Evolutionary conservation across 2,113 vertebrate genomes (phyloP).

Genomic region (Megaceryle maxima): DNA sequence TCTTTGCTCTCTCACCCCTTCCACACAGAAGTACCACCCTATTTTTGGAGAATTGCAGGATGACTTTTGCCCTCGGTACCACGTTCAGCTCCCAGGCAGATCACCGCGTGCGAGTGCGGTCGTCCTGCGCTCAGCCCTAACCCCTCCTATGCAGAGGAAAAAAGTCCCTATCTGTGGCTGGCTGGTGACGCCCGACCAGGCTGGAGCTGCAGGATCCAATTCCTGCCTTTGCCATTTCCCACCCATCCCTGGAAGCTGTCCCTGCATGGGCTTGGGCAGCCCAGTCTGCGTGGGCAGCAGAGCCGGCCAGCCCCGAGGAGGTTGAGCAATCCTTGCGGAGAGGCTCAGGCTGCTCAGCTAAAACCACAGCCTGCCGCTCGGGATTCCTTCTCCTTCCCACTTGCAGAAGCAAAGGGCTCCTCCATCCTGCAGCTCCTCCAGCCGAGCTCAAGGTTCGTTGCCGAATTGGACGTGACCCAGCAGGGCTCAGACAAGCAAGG

Average conservation of each 20-base stretch:
- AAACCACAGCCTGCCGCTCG: neutral
- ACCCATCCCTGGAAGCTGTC: neutral
- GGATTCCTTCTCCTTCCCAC: neutral
- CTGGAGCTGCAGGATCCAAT: neutral
- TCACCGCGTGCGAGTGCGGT: fast-evolving
- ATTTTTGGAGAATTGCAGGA: neutral
- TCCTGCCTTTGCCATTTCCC: neutral
- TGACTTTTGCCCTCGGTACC: neutral
- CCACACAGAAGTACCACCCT: neutral
- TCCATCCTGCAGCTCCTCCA: neutral
- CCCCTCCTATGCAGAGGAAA: neutral
- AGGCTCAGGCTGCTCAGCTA: neutral
- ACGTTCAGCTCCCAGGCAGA: neutral
- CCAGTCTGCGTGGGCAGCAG: neutral
- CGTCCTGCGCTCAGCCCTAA: neutral
- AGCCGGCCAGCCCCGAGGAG: neutral
- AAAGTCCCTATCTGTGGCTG: neutral
- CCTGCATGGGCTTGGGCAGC: neutral
- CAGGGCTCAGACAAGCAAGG: neutral
- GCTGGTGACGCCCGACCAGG: neutral
- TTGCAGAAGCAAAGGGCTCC: neutral
- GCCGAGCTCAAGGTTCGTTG: neutral
- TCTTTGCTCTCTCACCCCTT: neutral
- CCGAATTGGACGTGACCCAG: neutral
- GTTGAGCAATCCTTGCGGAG: neutral